A percentile compares a stretch with the other conserved stretches of the same genome.
Conservation (phyloP, 1,140 invertebrate species). For the Pogonomyrmex barbatus region DNA sequence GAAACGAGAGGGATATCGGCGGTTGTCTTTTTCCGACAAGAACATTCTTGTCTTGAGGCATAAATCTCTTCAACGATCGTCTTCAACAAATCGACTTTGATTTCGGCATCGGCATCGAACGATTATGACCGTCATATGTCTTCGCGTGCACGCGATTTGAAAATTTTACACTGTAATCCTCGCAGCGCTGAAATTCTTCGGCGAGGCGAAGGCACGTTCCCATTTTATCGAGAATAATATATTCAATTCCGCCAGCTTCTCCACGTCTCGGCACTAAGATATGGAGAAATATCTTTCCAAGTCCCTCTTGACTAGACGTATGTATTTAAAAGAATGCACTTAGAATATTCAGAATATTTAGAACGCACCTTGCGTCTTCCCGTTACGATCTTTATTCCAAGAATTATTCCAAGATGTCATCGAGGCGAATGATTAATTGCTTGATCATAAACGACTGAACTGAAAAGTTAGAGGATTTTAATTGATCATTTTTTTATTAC, state of each 20-base stretch:
- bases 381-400: background rate
- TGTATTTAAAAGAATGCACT: background rate
- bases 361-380: background rate
- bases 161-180: constrained; percentile 44
- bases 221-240: constrained; percentile 14
- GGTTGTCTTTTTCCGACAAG: constrained; percentile 68
- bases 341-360: background rate
- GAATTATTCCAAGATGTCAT: background rate
- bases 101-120: constrained; percentile 55
- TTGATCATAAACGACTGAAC: background rate
- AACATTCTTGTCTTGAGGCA: constrained; percentile 78
- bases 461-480: background rate
- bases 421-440: background rate
- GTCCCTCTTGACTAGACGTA: background rate
- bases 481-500: background rate
- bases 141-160: background rate
- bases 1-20: constrained; percentile 65
- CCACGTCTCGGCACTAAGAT: background rate
- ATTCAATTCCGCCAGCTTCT: background rate
- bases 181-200: constrained; percentile 61
- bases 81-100: constrained; percentile 33
- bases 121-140: constrained; percentile 29
- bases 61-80: constrained; percentile 39
- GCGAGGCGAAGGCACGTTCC: constrained; percentile 26
- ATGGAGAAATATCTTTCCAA: background rate